These are phyloP conservation scores for Serinus canaria DNA, from an alignment of 2,113 vertebrate genomes.

Conservation along the genomic window DNA sequence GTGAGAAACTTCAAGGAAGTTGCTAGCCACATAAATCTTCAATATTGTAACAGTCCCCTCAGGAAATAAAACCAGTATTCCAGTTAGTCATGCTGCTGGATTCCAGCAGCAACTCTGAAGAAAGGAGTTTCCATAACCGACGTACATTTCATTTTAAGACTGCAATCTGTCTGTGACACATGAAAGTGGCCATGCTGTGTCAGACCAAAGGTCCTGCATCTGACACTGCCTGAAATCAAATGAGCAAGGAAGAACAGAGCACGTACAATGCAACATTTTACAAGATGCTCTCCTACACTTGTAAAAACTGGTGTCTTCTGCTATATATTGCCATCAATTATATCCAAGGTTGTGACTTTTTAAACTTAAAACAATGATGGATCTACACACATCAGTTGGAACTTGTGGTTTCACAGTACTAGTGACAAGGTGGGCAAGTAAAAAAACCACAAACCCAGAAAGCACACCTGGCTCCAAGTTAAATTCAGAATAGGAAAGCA, in stretches of 20 bases:
- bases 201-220: neutral
- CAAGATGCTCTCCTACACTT: neutral
- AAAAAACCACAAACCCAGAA: neutral
- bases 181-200: rapidly evolving
- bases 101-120: neutral
- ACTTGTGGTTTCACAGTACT: neutral
- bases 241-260: neutral
- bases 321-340: neutral
- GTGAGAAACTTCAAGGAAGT: neutral
- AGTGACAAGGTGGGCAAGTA: neutral
- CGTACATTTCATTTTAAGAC: neutral
- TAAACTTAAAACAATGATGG: neutral
- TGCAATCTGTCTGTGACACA: neutral
- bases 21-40: neutral
- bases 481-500: neutral
- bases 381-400: rapidly evolving
- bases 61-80: neutral
- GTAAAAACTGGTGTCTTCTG: neutral
- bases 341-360: neutral
- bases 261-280: rapidly evolving
- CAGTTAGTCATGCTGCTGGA: neutral
- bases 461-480: rapidly evolving
- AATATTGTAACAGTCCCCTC: neutral
- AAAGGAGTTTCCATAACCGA: neutral
- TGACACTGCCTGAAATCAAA: neutral